A percentile compares a stretch with the other conserved stretches of the same genome.
Evolutionary conservation across 2,888 invertebrate genomes (phyloP).

Genomic region (Mythimna loreyi): DNA sequence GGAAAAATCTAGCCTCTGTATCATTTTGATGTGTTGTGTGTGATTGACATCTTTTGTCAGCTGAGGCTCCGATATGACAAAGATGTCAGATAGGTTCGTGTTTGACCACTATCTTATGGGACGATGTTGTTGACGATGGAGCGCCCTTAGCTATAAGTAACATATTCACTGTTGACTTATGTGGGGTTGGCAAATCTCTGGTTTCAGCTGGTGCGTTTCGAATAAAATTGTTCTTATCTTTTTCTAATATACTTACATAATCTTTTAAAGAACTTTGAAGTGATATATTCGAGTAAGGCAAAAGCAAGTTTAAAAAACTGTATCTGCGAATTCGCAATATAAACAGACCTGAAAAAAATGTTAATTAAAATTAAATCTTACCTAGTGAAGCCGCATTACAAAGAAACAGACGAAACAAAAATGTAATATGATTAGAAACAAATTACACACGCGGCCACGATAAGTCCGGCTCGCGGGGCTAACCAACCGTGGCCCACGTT

Average conservation of each 20-base stretch:
- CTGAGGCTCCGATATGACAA: no score
- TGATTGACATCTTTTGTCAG: constrained; percentile 25
- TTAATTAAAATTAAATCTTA: constrained; percentile 75
- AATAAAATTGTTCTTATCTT: background rate
- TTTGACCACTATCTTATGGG: no score
- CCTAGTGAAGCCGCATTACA: constrained; percentile 66
- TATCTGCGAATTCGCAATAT: constrained; percentile 26
- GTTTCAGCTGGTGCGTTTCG: background rate
- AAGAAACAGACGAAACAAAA: constrained; percentile 75
- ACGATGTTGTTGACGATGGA: no score
- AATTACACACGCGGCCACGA: constrained; percentile 83
- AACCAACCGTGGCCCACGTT: constrained; percentile 83
- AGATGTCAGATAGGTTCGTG: no score
- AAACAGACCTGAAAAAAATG: constrained; percentile 59
- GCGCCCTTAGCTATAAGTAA: no score
- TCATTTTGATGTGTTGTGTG: constrained; percentile 40
- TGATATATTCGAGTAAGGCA: background rate
- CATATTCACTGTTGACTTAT: no score
- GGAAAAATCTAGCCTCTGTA: constrained; percentile 52
- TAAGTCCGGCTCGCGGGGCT: constrained; percentile 76
- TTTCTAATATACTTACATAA: background rate
- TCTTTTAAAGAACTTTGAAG: no score
- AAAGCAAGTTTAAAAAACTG: background rate
- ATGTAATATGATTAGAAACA: constrained; percentile 89
- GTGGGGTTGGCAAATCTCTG: background rate